Base-by-base conservation (phyloP, 1,140 invertebrate genomes). In the Cydia fagiglandana region DNA sequence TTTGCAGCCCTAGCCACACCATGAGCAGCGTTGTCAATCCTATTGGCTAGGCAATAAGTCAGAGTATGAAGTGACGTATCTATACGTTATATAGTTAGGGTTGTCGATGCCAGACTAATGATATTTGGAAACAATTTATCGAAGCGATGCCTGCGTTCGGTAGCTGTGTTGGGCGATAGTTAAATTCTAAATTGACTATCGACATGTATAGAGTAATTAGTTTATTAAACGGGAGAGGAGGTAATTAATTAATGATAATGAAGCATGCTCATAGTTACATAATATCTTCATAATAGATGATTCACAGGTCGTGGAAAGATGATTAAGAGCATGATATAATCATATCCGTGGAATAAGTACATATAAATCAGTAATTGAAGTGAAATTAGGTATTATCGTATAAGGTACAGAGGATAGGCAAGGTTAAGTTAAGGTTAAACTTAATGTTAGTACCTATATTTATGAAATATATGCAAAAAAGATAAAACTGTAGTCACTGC, bases 21-120 rank as follows among this genome's bases (percentile, higher is more conserved):
- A 47, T 47, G 45, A 17, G n/a, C 15, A 61, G 56, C 17, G 12
- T 12, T 47, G 56, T 20, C 56, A 61, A 24, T 20, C 56, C 56
- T 61, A 61, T 61, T 61, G 56, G 56, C 56, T 61, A 24, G 56
- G 6, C 20, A 61, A 61, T 12, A 61, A 61, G 56, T 61, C 20
- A 61, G 10, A 47, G 20, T 24, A 61, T 24, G 9, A 12, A 61
- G 56, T 61, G 56, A 61, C 4, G 17, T 61, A 61, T 61, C 56
- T 61, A 61, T 24, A 61, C 56, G 56, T 61, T 9, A 24, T 12
- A 24, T 61, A 5, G 56, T 24, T 56, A 56, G 56, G 56, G 20
- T 24, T 61, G 1, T 24, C 56, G 56, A 24, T 61, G 56, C 56
- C 56, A 61, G 20, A 61, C 56, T 61, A 61, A 61, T 61, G 17